Percentiles rank a stretch among this genome's conserved stretches.
Evolutionary conservation across 2,113 vertebrate species (phyloP).

Genomic region (Himantopus leucocephalus): DNA sequence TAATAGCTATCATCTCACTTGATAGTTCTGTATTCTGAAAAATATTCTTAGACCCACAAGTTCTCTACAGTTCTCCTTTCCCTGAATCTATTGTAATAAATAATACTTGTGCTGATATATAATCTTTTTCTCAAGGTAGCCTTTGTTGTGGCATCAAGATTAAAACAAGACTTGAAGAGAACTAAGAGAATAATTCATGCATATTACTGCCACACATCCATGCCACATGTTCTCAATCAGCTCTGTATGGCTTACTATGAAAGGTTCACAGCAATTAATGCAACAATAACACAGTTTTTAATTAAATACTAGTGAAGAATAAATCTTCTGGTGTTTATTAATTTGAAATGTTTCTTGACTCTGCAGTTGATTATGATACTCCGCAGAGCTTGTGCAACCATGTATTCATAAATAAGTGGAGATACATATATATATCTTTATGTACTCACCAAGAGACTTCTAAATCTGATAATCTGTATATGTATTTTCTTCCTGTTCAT

Average conservation of each 20-base stretch:
- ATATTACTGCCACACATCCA: not conserved
- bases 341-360: constrained; percentile 9
- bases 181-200: not conserved
- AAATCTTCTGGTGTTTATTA: not conserved
- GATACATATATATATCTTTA: not conserved
- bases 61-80: not conserved
- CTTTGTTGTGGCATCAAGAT: not conserved
- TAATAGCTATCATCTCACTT: not conserved
- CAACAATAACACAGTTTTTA: not conserved
- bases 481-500: not conserved
- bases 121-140: not conserved
- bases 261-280: not conserved
- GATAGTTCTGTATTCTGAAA: not conserved
- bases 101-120: not conserved
- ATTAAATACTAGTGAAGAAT: not conserved
- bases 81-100: not conserved
- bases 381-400: not conserved
- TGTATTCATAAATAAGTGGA: not conserved
- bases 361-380: not conserved
- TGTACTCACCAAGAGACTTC: not conserved
- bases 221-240: not conserved
- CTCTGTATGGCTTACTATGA: not conserved
- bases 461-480: not conserved
- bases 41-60: not conserved
- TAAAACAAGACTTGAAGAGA: not conserved